Conservation (phyloP, 2,888 invertebrate species). For the Hydriomena furcata region DNA sequence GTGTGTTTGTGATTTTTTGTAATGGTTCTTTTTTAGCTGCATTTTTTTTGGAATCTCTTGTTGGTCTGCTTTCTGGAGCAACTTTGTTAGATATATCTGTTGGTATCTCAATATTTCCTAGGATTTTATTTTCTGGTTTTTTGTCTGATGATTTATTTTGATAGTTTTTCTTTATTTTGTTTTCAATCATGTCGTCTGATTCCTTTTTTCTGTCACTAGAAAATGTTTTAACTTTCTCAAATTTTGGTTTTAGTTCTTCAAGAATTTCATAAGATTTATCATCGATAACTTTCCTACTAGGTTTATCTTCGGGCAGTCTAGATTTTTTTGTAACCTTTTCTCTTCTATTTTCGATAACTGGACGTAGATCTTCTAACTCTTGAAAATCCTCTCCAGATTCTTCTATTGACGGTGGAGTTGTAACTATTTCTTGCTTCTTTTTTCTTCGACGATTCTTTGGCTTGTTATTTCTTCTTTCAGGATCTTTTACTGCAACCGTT, state of each 20-base stretch:
- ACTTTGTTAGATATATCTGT: conserved; percentile 29
- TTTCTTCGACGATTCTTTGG: conserved; percentile 3
- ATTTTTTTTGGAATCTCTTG: conserved; percentile 32
- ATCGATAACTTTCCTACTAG: neutral
- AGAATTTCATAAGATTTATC: neutral
- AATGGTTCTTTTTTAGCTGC: conserved; percentile 5
- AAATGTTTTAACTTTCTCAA: neutral
- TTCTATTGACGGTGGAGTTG: neutral
- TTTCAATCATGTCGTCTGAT: neutral
- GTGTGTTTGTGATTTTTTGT: neutral
- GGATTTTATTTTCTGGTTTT: conserved; percentile 2
- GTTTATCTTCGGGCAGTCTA: neutral
- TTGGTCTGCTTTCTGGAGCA: conserved; percentile 37
- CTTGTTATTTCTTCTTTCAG: conserved; percentile 6
- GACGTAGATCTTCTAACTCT: neutral
- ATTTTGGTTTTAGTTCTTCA: neutral
- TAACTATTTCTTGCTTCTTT: neutral
- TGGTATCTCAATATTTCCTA: conserved; percentile 23
- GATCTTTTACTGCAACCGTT: neutral
- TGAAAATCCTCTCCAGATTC: conserved; percentile 1
- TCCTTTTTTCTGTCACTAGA: conserved; percentile 17
- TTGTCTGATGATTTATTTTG: neutral
- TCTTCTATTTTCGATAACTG: neutral
- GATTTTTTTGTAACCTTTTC: neutral
- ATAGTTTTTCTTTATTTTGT: neutral